Conservation (phyloP, 2,888 invertebrate genomes). For the Malachius bipustulatus region DNA sequence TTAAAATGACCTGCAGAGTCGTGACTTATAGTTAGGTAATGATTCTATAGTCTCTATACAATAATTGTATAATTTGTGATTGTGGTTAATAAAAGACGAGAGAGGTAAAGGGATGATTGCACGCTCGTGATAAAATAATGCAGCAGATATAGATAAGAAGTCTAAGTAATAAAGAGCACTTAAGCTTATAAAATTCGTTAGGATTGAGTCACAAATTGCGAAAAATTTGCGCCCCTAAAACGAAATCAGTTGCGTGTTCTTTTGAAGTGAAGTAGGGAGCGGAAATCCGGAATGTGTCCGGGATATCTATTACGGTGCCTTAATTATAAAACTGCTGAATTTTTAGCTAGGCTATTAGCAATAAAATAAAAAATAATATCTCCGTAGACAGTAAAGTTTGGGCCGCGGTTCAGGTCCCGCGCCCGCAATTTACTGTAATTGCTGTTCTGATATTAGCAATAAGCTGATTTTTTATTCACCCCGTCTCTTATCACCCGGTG, state of each 20-base stretch:
- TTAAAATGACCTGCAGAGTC: neutral
- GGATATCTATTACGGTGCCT: neutral
- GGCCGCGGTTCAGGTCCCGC: slow-evolving; percentile 23
- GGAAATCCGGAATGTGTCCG: too few species aligned
- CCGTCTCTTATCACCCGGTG: slow-evolving; percentile 36
- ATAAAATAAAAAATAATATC: slow-evolving; percentile 34
- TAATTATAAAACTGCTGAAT: slow-evolving; percentile 16
- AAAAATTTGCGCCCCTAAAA: too few species aligned
- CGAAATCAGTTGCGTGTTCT: too few species aligned
- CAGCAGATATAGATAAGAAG: too few species aligned
- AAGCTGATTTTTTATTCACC: slow-evolving; percentile 42
- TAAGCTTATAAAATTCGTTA: too few species aligned
- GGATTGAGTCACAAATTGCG: too few species aligned
- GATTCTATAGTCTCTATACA: neutral
- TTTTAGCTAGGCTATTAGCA: slow-evolving; percentile 29
- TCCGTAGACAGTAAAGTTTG: slow-evolving; percentile 29
- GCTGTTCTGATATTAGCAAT: slow-evolving; percentile 39
- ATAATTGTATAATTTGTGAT: slow-evolving; percentile 1
- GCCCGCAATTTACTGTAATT: slow-evolving; percentile 35
- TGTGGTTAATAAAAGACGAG: too few species aligned
- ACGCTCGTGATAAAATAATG: too few species aligned
- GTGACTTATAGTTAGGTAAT: neutral
- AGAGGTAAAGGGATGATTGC: too few species aligned
- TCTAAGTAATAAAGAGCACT: too few species aligned
- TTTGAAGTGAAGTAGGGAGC: too few species aligned